Base-by-base conservation (phyloP, 2,888 invertebrate genomes). In the Drosophila crucigera region DNA sequence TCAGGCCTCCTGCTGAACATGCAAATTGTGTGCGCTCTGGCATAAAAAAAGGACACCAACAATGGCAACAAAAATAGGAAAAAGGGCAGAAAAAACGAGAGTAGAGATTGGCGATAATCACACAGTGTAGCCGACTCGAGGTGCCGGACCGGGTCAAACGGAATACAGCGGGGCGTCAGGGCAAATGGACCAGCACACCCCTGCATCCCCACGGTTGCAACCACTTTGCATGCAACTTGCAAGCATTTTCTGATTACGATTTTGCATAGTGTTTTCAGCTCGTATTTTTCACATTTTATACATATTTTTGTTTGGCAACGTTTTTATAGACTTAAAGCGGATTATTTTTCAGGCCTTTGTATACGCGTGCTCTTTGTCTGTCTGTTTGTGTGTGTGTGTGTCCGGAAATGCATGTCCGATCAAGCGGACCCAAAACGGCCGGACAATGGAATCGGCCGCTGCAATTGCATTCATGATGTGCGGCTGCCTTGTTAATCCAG, bases 321-420 rank as follows among this genome's bases (percentile, higher is more conserved):
- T 84, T 83, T 83, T 83, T 82, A 68, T 78, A 82, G 80, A 82
- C 82, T 89, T 80, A 92, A 92, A 91, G 92, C 89, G 91, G 91
- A 91, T 91, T 91, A 92, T 90, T 91, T 91, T 92, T 84, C 82
- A 83, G 56, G 56, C 60, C 73, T 78, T 89, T 83, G 86, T 84
- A 64, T 30, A 35, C 52, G 59, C 54, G 67, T 68, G 71, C 81
- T 65, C 84, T 67, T 65, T 76, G 68, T 67, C 30, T 11, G 50
- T 11, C 28, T n/a, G 30, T 52, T 55, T 71, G 65, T 68, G 30
- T 49, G 54, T 66, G 30, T 49, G 64, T 35, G 30, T 59, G 31
- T 60, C 80, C 85, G 88, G 88, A 82, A 82, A 75, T 84, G 82
- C 74, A 68, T 73, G 67, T 64, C 66, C 67, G 69, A 69, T 66